Evolutionary conservation across 1,140 invertebrate species (phyloP).

Genomic region (Drosophila equinoxialis): DNA sequence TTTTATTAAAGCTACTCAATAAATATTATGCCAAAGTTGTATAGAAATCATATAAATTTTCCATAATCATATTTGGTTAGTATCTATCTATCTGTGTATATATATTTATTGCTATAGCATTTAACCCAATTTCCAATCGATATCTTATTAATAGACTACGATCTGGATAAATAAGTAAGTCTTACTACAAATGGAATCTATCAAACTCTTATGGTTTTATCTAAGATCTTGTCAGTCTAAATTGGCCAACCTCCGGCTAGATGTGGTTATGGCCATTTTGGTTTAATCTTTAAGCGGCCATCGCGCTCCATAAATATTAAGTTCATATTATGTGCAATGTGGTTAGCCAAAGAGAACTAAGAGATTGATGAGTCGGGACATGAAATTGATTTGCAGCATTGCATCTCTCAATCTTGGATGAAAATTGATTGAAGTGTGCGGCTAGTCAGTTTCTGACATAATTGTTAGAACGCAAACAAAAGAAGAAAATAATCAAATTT

Average conservation of each 20-base stretch:
- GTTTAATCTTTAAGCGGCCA: slow-evolving; percentile 45
- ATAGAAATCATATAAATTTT: neutral
- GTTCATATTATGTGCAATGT: slow-evolving; percentile 30
- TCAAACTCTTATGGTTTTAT: slow-evolving; percentile 12
- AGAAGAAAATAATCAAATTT: neutral
- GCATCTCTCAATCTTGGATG: slow-evolving; percentile 55
- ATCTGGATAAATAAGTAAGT: neutral
- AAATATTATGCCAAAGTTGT: neutral
- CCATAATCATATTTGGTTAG: neutral
- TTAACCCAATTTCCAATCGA: slow-evolving; percentile 1
- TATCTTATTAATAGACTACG: neutral
- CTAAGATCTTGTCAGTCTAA: slow-evolving; percentile 32
- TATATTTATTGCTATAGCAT: neutral
- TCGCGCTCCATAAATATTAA: slow-evolving; percentile 62
- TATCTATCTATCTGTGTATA: neutral
- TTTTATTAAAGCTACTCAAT: neutral
- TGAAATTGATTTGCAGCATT: slow-evolving; percentile 61
- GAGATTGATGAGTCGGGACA: slow-evolving; percentile 39
- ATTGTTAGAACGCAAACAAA: slow-evolving; percentile 37
- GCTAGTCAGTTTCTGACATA: slow-evolving; percentile 54
- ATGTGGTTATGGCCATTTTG: slow-evolving; percentile 56
- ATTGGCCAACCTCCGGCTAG: slow-evolving; percentile 48
- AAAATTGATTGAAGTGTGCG: slow-evolving; percentile 48
- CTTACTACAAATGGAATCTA: neutral
- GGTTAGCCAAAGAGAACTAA: neutral